phyloP scores from a whole-genome alignment of 1,140 invertebrate genomes.

The Patella vulgata region DNA sequence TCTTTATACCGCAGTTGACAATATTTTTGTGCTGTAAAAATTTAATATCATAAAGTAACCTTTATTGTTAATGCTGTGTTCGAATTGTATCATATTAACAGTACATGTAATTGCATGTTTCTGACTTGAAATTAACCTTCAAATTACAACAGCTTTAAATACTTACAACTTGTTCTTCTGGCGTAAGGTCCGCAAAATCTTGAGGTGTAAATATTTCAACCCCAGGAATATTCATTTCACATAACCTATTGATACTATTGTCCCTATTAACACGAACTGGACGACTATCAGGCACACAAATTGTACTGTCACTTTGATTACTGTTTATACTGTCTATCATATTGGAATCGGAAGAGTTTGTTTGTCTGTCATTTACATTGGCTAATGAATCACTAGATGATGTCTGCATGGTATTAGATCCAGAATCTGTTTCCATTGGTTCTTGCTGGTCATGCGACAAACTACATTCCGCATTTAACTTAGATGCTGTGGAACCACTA shows the following conservation, averaged over 20 bases:
- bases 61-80: too few species aligned
- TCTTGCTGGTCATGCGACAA: not conserved
- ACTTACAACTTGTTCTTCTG: conserved; percentile 55
- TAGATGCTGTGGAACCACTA: not conserved
- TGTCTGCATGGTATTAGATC: not conserved
- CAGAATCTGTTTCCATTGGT: conserved; percentile 4
- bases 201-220: conserved; percentile 52
- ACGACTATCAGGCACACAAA: not conserved
- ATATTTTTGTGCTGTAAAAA: too few species aligned
- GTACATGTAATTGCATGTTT: too few species aligned
- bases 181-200: conserved; percentile 48
- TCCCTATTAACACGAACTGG: conserved; percentile 3
- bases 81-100: too few species aligned
- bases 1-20: too few species aligned
- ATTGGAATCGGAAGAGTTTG: not conserved
- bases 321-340: conserved; percentile 16
- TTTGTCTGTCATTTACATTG: conserved; percentile 18
- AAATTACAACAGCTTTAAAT: too few species aligned
- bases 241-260: conserved; percentile 22
- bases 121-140: too few species aligned
- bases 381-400: conserved; percentile 12
- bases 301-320: conserved; percentile 2
- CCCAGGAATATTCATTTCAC: conserved; percentile 51
- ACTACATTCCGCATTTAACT: not conserved
- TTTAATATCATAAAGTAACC: too few species aligned